Evolutionary conservation across 2,113 vertebrate genomes (phyloP).

Genomic region (Tychaedon coryphoeus): DNA sequence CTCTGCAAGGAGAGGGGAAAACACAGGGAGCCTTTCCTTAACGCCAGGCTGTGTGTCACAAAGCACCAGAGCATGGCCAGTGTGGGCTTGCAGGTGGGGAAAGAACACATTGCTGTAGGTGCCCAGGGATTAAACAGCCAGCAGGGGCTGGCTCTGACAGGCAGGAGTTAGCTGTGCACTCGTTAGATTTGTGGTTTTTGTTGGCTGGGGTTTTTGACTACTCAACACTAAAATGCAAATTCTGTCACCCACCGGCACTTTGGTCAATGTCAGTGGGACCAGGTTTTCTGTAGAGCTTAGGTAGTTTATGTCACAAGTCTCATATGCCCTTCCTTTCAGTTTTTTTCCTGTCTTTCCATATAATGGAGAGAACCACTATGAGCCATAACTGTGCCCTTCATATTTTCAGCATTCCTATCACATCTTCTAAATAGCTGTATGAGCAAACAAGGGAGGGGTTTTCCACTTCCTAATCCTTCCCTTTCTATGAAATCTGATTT

Average conservation of each 20-base stretch:
- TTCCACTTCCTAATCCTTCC: neutral
- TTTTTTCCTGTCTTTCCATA: neutral
- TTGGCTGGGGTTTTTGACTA: neutral
- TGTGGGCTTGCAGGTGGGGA: neutral
- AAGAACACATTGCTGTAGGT: rapidly evolving
- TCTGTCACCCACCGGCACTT: neutral
- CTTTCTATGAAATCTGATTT: neutral
- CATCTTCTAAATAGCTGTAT: neutral
- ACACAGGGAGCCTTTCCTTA: neutral
- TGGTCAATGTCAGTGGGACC: neutral
- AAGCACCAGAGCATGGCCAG: rapidly evolving
- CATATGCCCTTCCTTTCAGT: neutral
- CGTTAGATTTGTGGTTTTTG: rapidly evolving
- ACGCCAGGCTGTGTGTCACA: neutral
- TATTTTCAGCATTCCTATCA: neutral
- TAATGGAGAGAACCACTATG: neutral
- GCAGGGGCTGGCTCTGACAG: neutral
- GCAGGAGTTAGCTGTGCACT: neutral
- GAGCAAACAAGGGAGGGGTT: neutral
- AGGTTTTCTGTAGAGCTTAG: rapidly evolving
- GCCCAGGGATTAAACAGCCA: neutral
- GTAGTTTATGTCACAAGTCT: neutral
- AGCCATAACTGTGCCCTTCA: neutral
- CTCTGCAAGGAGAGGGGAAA: neutral
- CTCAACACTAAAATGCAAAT: neutral